Conservation (phyloP, 2,113 vertebrate species). For the Mesitornis unicolor region DNA sequence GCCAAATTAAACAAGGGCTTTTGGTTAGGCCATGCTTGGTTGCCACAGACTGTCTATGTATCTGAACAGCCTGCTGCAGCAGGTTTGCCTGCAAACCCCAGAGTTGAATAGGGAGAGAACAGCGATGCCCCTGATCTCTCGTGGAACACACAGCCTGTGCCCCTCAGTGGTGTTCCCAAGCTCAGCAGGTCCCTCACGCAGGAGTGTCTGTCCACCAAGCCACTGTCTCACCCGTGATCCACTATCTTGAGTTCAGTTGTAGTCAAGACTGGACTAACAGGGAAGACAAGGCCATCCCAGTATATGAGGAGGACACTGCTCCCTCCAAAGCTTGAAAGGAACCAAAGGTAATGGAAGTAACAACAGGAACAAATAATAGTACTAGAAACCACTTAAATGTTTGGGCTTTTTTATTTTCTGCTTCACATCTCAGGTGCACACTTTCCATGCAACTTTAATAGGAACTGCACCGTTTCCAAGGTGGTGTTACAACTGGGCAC, state of each 20-base stretch:
- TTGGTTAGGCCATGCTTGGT: background rate
- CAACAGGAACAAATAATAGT: background rate
- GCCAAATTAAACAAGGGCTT: background rate
- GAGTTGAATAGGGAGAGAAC: background rate
- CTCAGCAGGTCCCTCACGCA: background rate
- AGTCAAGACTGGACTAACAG: background rate
- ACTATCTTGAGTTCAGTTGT: accelerated
- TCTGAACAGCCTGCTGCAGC: background rate
- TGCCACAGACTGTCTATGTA: background rate
- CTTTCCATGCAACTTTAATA: background rate
- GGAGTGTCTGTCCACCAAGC: background rate
- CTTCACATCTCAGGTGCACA: background rate
- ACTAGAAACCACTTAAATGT: background rate
- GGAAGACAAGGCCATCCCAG: background rate
- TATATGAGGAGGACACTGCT: background rate
- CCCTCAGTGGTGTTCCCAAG: background rate
- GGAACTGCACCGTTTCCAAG: background rate
- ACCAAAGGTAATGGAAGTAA: background rate
- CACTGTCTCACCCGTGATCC: background rate
- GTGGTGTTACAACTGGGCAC: accelerated
- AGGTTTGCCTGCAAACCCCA: background rate
- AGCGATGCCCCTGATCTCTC: background rate
- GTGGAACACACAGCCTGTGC: background rate
- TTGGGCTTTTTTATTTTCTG: background rate
- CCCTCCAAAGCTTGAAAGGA: background rate